Conservation (phyloP, 2,113 vertebrate genomes). For the Tenebrosternarchus preto region DNA sequence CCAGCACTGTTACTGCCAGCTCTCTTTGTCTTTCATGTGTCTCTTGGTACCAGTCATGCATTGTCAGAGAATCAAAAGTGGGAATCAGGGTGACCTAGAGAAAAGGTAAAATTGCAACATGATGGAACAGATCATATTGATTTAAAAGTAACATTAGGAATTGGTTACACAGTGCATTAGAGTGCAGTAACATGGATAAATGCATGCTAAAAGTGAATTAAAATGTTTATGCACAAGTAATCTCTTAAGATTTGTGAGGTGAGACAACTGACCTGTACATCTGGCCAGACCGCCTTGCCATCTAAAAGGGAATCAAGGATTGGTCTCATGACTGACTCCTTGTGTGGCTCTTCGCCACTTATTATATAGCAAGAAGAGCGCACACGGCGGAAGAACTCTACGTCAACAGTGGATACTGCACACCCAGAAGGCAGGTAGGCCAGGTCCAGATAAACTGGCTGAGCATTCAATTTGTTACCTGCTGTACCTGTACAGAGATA, state of each 20-base stretch:
- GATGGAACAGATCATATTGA: background rate
- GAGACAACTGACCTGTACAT: slow-evolving; percentile 75
- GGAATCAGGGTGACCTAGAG: slow-evolving; percentile 90
- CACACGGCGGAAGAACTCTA: slow-evolving; percentile 81
- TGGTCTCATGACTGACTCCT: slow-evolving; percentile 76
- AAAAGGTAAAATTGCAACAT: background rate
- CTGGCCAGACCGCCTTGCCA: slow-evolving; percentile 82
- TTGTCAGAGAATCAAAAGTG: slow-evolving; percentile 85
- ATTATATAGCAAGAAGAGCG: slow-evolving; percentile 88
- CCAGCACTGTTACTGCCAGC: slow-evolving; percentile 85
- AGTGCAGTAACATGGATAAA: background rate
- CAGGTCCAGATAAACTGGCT: slow-evolving; percentile 83
- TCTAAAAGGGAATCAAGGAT: slow-evolving; percentile 84
- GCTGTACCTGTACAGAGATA: slow-evolving; percentile 37
- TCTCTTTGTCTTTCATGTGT: slow-evolving; percentile 80
- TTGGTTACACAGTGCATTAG: background rate
- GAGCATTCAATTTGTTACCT: slow-evolving; percentile 6
- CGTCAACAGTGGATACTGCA: slow-evolving; percentile 75
- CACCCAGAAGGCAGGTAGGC: slow-evolving; percentile 85
- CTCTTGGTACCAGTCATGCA: slow-evolving; percentile 93
- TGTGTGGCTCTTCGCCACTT: slow-evolving; percentile 84
- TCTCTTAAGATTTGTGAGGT: background rate
- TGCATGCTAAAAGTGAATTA: background rate
- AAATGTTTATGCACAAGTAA: background rate
- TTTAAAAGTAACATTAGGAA: background rate